These are phyloP conservation scores for Andrena marginata DNA, from an alignment of 2,888 invertebrate genomes.

Conservation along the genomic window DNA sequence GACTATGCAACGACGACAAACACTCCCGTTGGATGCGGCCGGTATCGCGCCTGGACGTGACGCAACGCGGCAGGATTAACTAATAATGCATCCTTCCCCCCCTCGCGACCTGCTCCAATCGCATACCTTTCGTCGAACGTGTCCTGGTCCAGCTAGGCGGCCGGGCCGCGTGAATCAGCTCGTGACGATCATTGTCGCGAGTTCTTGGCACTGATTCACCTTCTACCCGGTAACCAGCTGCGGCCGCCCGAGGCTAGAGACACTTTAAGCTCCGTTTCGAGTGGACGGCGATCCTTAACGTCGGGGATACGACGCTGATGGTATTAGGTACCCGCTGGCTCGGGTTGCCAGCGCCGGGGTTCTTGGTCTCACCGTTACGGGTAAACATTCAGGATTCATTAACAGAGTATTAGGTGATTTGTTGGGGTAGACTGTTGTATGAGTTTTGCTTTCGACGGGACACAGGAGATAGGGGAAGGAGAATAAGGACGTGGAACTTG, in stretches of 20 bases:
- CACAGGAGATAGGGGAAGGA: background rate
- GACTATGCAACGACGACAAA: slow-evolving; percentile 56
- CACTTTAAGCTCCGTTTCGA: slow-evolving; percentile 46
- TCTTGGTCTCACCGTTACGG: background rate
- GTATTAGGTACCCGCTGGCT: slow-evolving; percentile 12
- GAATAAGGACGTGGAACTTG: background rate
- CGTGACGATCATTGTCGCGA: slow-evolving; percentile 49
- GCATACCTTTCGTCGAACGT: slow-evolving; percentile 16
- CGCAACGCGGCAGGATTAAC: slow-evolving; percentile 40
- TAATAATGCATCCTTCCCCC: slow-evolving; percentile 41
- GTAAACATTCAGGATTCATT: slow-evolving; percentile 11
- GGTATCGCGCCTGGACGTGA: slow-evolving; percentile 39
- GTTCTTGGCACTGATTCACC: slow-evolving; percentile 66
- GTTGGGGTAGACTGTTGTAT: background rate
- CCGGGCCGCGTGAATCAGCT: slow-evolving; percentile 57
- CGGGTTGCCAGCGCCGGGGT: background rate
- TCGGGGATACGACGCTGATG: slow-evolving; percentile 25
- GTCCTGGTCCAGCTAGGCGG: background rate
- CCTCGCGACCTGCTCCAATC: slow-evolving; percentile 6
- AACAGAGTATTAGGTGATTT: background rate
- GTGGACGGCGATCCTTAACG: slow-evolving; percentile 41
- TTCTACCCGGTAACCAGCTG: slow-evolving; percentile 42
- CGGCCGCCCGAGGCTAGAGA: slow-evolving; percentile 27
- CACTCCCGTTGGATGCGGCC: slow-evolving; percentile 13
- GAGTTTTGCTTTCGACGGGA: background rate